phyloP scores from a whole-genome alignment of 2,888 invertebrate genomes.

The Epirrita christyi region DNA sequence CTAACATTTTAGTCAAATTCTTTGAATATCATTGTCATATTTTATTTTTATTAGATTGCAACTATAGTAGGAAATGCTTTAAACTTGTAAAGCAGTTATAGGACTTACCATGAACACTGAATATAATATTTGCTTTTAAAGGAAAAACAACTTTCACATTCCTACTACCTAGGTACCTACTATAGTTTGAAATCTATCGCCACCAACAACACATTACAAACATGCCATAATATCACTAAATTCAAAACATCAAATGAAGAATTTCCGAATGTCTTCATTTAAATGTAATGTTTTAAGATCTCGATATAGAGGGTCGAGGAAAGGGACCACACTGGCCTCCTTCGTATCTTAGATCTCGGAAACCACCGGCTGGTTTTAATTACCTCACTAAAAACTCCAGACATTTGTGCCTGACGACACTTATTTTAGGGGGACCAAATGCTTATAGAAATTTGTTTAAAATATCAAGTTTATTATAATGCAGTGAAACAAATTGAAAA shows the following conservation, averaged over 20 bases:
- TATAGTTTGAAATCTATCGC: neutral
- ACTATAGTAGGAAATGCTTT: too few species aligned
- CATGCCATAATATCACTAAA: constrained; percentile 5
- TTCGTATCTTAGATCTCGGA: constrained; percentile 68
- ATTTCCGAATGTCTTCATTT: constrained; percentile 40
- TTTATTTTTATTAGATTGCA: neutral
- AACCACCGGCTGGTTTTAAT: constrained; percentile 56
- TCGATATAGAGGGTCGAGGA: constrained; percentile 70
- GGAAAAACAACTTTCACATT: too few species aligned
- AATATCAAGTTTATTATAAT: neutral
- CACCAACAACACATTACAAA: neutral
- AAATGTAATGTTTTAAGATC: constrained; percentile 41
- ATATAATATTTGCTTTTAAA: too few species aligned
- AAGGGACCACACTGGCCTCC: constrained; percentile 76
- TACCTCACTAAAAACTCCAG: constrained; percentile 58
- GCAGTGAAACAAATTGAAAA: neutral
- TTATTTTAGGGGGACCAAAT: constrained; percentile 48
- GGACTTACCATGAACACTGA: too few species aligned
- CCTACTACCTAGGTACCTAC: too few species aligned
- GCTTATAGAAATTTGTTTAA: constrained; percentile 12
- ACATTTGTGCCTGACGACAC: constrained; percentile 51
- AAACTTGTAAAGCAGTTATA: too few species aligned
- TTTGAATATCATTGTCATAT: constrained; percentile 9
- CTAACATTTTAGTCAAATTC: constrained; percentile 27
- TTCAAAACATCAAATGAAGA: constrained; percentile 25